Percentiles rank a stretch among this genome's conserved stretches.
Conservation (phyloP, 2,797 vertebrate species). For the Bradypodion ventrale region DNA sequence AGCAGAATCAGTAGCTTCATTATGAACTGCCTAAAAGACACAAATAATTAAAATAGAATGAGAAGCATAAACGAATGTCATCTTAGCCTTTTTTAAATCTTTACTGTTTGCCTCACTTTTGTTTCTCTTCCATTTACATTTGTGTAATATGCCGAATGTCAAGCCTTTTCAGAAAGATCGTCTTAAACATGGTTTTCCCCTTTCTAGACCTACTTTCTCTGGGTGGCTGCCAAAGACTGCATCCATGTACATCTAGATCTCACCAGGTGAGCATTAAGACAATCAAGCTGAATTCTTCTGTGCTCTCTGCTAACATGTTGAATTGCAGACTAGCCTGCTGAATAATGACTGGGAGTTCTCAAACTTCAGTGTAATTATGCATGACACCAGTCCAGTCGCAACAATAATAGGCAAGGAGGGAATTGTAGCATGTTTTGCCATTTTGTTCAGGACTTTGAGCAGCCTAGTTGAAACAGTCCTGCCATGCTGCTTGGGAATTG, state of each 20-base stretch:
- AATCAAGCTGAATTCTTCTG: neutral
- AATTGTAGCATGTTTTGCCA: neutral
- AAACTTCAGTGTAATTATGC: neutral
- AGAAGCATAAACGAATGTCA: neutral
- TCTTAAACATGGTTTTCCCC: constrained; percentile 29
- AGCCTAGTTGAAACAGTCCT: neutral
- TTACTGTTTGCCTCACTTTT: neutral
- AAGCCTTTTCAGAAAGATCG: neutral
- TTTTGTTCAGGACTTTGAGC: neutral
- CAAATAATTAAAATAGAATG: neutral
- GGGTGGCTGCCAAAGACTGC: constrained; percentile 89
- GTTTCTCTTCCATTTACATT: neutral
- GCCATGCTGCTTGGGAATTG: neutral
- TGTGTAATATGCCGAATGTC: neutral
- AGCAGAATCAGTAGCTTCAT: neutral
- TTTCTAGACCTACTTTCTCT: constrained; percentile 89
- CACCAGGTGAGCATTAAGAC: constrained; percentile 78
- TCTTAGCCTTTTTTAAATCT: neutral
- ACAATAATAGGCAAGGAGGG: neutral
- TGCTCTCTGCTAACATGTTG: neutral
- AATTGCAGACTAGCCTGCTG: neutral
- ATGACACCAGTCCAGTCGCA: neutral
- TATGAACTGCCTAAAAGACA: neutral
- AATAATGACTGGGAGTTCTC: neutral
- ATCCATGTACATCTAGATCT: constrained; percentile 85